Evolutionary conservation across 2,888 invertebrate genomes (phyloP), one percentile per base, ranked within the genome.

Genomic region (Cheilosia vulpina): DNA sequence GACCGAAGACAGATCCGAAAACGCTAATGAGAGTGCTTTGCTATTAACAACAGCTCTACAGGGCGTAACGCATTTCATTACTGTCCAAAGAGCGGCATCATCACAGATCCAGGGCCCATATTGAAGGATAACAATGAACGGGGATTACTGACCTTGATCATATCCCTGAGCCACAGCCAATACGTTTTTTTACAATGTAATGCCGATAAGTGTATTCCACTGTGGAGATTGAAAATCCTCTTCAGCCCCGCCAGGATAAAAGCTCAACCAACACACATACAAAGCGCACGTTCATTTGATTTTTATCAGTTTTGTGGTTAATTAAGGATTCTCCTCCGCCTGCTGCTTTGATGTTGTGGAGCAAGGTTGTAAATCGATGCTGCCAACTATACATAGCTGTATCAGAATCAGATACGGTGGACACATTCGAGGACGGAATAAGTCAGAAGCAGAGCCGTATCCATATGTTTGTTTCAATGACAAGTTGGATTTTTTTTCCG

Each of bases 261-360:
- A 63, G 52, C 45, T 17, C 68, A 68, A 31, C 27, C 53, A 75
- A 55, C 47, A 21, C 19, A 19, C 38, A n/a, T 15, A 38, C 27
- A 63, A 69, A 53, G 43, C 57, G 27, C 50, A 72, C 21, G 50
- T 68, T 69, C 58, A 79, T 79, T 79, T 79, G 79, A 84, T 84
- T 79, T 75, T 79, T 69, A 75, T 84, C 79, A 79, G 63, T 79
- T 75, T 79, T 79, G 73, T 63, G 63, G 63, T 69, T 84, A 75
- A 84, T 79, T 84, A 79, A 79, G 73, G 55, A 75, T 58, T 68
- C 75, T 31, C 27, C 63, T 43, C 31, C 21, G 31, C 19, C 45
- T 31, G 15, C 38, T 15, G 31, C n/a, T 45, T 43, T n/a, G 34
- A 41, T 69, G 31, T 76, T 69, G 69, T 78, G 45, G 66, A 66